These are phyloP conservation scores for Pangasianodon hypophthalmus DNA, from an alignment of 2,113 vertebrate species.

Conservation along the genomic window DNA sequence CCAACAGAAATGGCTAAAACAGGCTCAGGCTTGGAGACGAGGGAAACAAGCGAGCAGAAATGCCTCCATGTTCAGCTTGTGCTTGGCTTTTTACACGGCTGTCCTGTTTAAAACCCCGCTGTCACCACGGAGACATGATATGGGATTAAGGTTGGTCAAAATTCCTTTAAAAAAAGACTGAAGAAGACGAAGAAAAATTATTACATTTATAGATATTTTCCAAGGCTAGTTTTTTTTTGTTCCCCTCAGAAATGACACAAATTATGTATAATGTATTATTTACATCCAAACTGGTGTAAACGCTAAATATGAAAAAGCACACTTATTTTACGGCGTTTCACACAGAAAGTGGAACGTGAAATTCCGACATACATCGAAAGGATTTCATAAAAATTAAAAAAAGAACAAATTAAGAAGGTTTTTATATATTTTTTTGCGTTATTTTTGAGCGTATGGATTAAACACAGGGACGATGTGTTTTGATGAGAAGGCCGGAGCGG, in stretches of 20 bases:
- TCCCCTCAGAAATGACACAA: neutral
- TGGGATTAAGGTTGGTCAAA: neutral
- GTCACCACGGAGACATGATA: neutral
- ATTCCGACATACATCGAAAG: neutral
- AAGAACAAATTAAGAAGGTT: neutral
- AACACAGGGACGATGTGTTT: conserved; percentile 11
- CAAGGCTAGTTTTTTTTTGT: neutral
- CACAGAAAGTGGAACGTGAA: conserved; percentile 36
- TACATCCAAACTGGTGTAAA: too few species aligned
- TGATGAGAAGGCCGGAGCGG: conserved; percentile 45
- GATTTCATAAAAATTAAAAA: neutral
- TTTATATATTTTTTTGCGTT: neutral
- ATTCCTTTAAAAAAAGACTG: neutral
- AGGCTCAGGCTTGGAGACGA: conserved; percentile 54
- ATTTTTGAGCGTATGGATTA: neutral
- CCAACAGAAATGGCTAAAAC: neutral
- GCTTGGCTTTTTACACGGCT: too few species aligned
- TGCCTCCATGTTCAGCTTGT: neutral
- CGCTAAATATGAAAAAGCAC: neutral
- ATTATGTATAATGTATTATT: neutral
- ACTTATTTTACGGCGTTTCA: conserved; percentile 1
- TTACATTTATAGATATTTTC: neutral
- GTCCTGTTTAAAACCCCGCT: neutral
- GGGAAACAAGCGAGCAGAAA: neutral
- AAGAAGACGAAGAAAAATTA: too few species aligned